Evolutionary conservation across 2,888 invertebrate species (phyloP).

Genomic region (Apamea anceps): DNA sequence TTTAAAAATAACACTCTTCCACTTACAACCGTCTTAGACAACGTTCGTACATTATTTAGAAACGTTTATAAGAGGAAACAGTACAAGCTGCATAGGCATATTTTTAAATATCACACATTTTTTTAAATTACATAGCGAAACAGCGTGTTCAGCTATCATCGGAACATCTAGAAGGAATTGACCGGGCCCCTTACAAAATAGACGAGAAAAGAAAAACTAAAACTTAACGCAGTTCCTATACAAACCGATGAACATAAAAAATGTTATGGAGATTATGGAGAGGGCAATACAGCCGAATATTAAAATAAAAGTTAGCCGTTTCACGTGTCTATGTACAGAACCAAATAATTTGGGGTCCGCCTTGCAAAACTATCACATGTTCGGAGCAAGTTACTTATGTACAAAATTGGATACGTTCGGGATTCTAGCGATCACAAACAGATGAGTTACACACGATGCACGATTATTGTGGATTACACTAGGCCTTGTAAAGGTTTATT

Average conservation of each 20-base stretch:
- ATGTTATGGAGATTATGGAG: constrained; percentile 76
- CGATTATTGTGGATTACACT: constrained; percentile 52
- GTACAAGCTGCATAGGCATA: constrained; percentile 81
- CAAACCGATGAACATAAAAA: constrained; percentile 83
- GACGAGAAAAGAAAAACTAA: constrained; percentile 77
- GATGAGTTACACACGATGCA: constrained; percentile 35
- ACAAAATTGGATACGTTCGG: constrained; percentile 47
- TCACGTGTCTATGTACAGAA: constrained; percentile 68
- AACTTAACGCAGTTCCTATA: constrained; percentile 85
- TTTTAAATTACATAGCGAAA: constrained; percentile 76
- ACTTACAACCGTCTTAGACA: constrained; percentile 60
- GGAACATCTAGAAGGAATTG: constrained; percentile 81
- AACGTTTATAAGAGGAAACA: constrained; percentile 65
- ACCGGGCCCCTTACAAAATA: constrained; percentile 83
- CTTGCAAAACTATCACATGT: constrained; percentile 62
- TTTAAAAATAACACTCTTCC: constrained; percentile 63
- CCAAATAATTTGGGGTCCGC: constrained; percentile 52
- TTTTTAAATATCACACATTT: constrained; percentile 83
- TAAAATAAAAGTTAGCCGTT: constrained; percentile 64
- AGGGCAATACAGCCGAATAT: constrained; percentile 73
- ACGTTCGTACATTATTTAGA: constrained; percentile 38
- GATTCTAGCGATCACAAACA: constrained; percentile 52
- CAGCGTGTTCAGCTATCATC: constrained; percentile 67
- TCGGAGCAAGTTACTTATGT: constrained; percentile 40
- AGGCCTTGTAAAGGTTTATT: constrained; percentile 63